Evolutionary conservation across 2,888 invertebrate genomes (phyloP).

Genomic region (Eutolmus rufibarbis): DNA sequence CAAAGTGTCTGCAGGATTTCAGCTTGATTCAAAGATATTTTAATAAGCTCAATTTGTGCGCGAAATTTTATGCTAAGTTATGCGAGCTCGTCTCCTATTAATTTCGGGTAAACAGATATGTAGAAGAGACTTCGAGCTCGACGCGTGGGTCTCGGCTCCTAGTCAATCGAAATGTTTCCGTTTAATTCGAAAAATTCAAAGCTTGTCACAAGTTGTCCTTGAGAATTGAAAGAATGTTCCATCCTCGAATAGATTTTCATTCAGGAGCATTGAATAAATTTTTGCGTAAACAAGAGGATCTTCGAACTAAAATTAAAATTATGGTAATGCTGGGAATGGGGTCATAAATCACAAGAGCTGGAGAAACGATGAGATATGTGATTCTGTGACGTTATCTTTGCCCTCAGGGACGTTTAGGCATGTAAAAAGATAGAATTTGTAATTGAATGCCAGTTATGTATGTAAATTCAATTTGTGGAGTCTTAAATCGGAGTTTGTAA

Average conservation of each 20-base stretch:
- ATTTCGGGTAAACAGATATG: conserved; percentile 13
- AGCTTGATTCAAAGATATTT: conserved; percentile 25
- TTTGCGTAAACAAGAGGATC: neutral
- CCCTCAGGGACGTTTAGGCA: neutral
- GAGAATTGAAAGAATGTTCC: neutral
- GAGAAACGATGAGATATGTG: neutral
- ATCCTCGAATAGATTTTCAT: neutral
- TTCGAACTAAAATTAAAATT: neutral
- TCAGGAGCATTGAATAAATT: neutral
- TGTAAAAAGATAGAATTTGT: neutral
- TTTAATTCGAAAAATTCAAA: neutral
- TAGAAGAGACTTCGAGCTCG: neutral
- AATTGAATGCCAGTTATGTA: neutral
- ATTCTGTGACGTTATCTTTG: neutral
- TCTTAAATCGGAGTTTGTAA: neutral
- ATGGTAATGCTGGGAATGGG: neutral
- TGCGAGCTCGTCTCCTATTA: conserved; percentile 16
- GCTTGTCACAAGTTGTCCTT: neutral
- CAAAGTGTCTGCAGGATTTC: conserved; percentile 23
- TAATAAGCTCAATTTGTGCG: conserved; percentile 33
- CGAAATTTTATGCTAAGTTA: conserved; percentile 7
- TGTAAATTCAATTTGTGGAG: neutral
- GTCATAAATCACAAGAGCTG: neutral
- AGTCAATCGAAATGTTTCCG: neutral
- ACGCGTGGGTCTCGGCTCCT: neutral